phyloP scores from a whole-genome alignment of 1,140 invertebrate species.

The Drosophila eugracilis region DNA sequence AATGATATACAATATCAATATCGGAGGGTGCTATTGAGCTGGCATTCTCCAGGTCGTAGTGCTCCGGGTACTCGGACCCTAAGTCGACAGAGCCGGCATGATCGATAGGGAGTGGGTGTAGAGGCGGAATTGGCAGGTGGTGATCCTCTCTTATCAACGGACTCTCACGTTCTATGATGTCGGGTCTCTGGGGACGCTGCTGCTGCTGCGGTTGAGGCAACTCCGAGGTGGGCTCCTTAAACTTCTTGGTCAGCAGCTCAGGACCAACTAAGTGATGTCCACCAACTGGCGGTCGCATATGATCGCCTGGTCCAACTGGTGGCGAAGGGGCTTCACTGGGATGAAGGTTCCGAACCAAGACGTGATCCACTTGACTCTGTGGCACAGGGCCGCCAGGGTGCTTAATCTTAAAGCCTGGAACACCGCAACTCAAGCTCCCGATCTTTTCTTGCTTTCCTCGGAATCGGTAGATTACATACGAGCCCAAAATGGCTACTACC shows the following conservation, averaged over 20 bases:
- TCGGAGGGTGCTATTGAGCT: constrained; percentile 98
- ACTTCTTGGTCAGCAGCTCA: constrained; percentile 93
- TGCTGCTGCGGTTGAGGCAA: constrained; percentile 67
- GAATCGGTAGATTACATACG: constrained; percentile 94
- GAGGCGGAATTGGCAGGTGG: constrained; percentile 89
- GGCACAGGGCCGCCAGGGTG: constrained; percentile 88
- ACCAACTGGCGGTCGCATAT: constrained; percentile 40
- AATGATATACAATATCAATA: constrained; percentile 98
- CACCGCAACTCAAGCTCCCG: constrained; percentile 85
- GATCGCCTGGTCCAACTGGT: constrained; percentile 72
- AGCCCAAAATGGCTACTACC: constrained; percentile 94
- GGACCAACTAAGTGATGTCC: constrained; percentile 90
- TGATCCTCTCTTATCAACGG: constrained; percentile 91
- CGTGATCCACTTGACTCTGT: constrained; percentile 86
- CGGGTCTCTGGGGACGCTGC: constrained; percentile 91
- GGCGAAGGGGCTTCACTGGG: constrained; percentile 61
- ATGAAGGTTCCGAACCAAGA: constrained; percentile 86
- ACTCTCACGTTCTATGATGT: constrained; percentile 96
- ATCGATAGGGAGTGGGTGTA: constrained; percentile 88
- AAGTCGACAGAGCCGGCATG: constrained; percentile 88
- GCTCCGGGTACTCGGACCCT: constrained; percentile 95
- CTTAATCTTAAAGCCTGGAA: constrained; percentile 87
- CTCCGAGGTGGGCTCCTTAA: constrained; percentile 90
- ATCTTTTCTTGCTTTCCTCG: constrained; percentile 93
- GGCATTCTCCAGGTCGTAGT: constrained; percentile 98